Evolutionary conservation across 2,797 vertebrate species (phyloP), one percentile per base, ranked within the genome.

Genomic region (Coilia nasus): DNA sequence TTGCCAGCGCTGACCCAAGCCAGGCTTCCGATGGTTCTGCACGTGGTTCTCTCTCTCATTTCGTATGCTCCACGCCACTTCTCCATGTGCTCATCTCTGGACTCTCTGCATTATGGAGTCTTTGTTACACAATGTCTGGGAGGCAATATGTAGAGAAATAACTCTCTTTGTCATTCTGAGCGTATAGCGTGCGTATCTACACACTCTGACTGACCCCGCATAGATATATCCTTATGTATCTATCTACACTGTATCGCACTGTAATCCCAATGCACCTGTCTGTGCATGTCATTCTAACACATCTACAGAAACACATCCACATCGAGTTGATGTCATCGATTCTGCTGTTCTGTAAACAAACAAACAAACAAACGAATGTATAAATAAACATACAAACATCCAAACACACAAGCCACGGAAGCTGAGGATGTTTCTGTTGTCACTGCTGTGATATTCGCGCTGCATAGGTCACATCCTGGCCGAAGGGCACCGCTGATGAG

Each of bases 371-470:
- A 86, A 28, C 25, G 4, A 14, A 31, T n/a, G 11, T 2, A 28
- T 15, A 71, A 28, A 92, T 89, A 90, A 88, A 91, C 93, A 90
- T 92, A 93, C 90, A 90, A 91, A 93, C 91, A 92, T 86, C 14
- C 28, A 28, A 0, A 28, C 12, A 31, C 14, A 71, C 25, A 35
- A 12, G 71, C 10, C 35, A 44, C 41, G 6, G 35, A 78, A 78
- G 67, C 31, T 41, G 67, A 6, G 15, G 17, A 7, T 14, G 6
- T 7, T 41, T 35, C 71, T 44, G 15, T 35, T 78, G 71, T 78
- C 35, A 21, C 71, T 78, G 35, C 44, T 78, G 71, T 78, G 71
- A 41, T 78, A 21, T 78, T 78, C 71, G 44, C 31, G 41, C 6
- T 78, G 35, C 50, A 54, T 35, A 78, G 71, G 71, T 78, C 71